Evolutionary conservation across 2,888 invertebrate genomes (phyloP).

Genomic region (Archips xylosteana): DNA sequence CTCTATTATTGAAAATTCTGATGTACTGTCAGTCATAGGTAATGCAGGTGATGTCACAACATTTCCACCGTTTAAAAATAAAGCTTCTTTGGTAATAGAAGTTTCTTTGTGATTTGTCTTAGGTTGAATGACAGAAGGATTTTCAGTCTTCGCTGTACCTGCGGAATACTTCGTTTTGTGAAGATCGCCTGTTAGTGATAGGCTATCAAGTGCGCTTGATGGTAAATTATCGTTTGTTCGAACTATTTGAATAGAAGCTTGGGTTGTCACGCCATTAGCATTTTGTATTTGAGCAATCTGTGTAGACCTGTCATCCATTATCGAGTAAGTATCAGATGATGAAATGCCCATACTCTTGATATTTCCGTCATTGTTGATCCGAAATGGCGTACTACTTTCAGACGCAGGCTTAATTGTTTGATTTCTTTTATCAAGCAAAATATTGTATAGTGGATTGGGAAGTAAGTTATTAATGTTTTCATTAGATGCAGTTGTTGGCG

Average conservation of each 20-base stretch:
- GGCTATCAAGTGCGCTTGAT: neutral
- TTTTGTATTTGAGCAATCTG: neutral
- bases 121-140: neutral
- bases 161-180: neutral
- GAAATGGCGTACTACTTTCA: neutral
- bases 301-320: neutral
- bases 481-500: neutral
- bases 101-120: neutral
- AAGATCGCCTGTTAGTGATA: neutral
- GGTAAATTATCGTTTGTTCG: neutral
- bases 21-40: neutral
- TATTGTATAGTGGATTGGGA: neutral
- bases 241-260: neutral
- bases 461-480: neutral
- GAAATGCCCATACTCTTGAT: neutral
- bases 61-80: neutral
- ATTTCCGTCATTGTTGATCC: neutral
- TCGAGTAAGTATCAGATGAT: neutral
- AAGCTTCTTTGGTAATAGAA: neutral
- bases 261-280: neutral
- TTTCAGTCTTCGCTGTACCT: neutral
- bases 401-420: neutral
- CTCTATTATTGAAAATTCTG: neutral
- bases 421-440: slow-evolving; percentile 6
- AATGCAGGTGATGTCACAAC: neutral